Conservation (phyloP, 2,113 vertebrate genomes). For the Python bivittatus region DNA sequence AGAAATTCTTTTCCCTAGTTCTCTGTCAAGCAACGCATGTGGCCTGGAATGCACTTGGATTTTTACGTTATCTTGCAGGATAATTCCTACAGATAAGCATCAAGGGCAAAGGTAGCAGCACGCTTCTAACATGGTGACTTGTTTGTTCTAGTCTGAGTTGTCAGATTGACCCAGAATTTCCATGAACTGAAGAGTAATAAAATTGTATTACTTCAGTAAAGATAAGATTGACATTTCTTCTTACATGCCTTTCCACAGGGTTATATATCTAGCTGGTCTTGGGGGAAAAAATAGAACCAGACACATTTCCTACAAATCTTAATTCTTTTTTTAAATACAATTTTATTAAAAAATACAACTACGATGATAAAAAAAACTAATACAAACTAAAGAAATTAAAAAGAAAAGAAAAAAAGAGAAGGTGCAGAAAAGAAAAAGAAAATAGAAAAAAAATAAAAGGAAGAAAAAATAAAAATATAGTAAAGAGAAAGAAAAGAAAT, state of each 20-base stretch:
- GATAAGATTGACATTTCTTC: neutral
- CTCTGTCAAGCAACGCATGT: neutral
- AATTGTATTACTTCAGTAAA: constrained; percentile 17
- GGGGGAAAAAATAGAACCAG: neutral
- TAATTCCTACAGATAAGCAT: constrained; percentile 26
- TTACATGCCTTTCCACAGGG: neutral
- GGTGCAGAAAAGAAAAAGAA: too few relatives aligned
- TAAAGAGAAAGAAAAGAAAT: too few relatives aligned
- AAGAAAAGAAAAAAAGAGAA: too few relatives aligned
- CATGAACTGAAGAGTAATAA: constrained; percentile 4
- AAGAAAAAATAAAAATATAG: too few relatives aligned
- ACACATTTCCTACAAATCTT: neutral
- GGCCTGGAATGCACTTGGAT: constrained; percentile 12
- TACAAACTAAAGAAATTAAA: too few relatives aligned
- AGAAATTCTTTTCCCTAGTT: neutral
- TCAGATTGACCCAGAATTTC: neutral
- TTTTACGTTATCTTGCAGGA: neutral
- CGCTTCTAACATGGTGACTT: neutral
- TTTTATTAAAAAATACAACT: too few relatives aligned
- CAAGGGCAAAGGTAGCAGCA: constrained; percentile 42
- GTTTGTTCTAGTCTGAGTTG: constrained; percentile 33
- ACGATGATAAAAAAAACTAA: too few relatives aligned
- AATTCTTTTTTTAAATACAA: too few relatives aligned
- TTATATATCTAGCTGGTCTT: neutral
- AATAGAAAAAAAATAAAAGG: too few relatives aligned